Conservation (phyloP, 2,888 invertebrate species). For the Drosophila mettleri region DNA sequence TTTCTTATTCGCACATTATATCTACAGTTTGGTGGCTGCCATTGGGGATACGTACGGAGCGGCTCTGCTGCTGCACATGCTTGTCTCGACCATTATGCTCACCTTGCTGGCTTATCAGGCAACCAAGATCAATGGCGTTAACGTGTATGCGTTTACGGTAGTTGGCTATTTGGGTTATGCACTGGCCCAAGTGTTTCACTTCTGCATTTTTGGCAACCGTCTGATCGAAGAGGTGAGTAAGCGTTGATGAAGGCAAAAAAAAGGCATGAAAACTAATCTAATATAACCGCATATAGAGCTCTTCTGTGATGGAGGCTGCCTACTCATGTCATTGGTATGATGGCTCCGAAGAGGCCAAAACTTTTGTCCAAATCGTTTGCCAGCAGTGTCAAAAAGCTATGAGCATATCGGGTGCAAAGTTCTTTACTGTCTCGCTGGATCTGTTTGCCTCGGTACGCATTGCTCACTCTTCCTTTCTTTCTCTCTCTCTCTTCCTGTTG, state of each 20-base stretch:
- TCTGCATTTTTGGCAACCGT: slow-evolving; percentile 94
- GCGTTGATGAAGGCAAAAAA: background rate
- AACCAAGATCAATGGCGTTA: slow-evolving; percentile 92
- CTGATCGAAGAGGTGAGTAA: slow-evolving; percentile 92
- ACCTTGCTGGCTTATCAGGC: slow-evolving; percentile 94
- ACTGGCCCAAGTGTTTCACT: slow-evolving; percentile 93
- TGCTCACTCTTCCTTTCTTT: too few species aligned
- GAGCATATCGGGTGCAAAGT: slow-evolving; percentile 95
- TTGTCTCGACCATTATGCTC: slow-evolving; percentile 92
- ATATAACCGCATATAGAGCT: slow-evolving; percentile 88
- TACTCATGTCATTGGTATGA: slow-evolving; percentile 97
- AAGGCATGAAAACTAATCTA: background rate
- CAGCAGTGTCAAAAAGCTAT: slow-evolving; percentile 96
- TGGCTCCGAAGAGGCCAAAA: slow-evolving; percentile 95
- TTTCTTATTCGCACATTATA: too few species aligned
- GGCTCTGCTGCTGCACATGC: slow-evolving; percentile 93
- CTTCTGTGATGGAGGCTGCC: slow-evolving; percentile 96
- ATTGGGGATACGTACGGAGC: slow-evolving; percentile 94
- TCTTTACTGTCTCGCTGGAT: slow-evolving; percentile 94
- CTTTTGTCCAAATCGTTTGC: slow-evolving; percentile 95
- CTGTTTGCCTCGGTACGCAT: slow-evolving; percentile 93
- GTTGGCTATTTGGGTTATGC: slow-evolving; percentile 92
- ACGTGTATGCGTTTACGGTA: slow-evolving; percentile 91
- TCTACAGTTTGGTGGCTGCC: slow-evolving; percentile 90
- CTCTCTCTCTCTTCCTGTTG: background rate